These are phyloP conservation scores for Philereme transversata DNA, from an alignment of 2,888 invertebrate genomes.

Conservation along the genomic window DNA sequence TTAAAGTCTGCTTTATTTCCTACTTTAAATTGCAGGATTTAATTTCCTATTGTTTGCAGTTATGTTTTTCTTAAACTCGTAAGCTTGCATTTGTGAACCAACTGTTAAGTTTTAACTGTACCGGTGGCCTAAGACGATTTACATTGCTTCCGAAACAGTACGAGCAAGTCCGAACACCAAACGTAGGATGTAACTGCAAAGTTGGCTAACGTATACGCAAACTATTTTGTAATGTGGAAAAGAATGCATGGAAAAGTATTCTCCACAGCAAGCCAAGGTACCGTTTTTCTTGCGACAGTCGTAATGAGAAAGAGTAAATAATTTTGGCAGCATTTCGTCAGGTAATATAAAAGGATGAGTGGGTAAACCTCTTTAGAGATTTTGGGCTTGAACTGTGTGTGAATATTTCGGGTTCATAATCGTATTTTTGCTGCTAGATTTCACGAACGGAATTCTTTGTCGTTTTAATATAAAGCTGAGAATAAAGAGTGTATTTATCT, in stretches of 20 bases:
- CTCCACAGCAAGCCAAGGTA: slow-evolving; percentile 31
- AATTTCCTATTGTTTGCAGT: neutral
- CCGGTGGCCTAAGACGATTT: slow-evolving; percentile 70
- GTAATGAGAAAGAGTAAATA: slow-evolving; percentile 41
- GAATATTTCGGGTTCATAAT: slow-evolving; percentile 28
- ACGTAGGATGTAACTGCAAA: slow-evolving; percentile 53
- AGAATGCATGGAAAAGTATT: slow-evolving; percentile 45
- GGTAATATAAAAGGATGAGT: slow-evolving; percentile 36
- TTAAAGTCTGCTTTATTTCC: too few relatives aligned
- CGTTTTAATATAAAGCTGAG: slow-evolving; percentile 1
- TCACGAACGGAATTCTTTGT: slow-evolving; percentile 1
- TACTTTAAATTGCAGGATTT: too few relatives aligned
- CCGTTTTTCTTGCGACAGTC: slow-evolving; percentile 38
- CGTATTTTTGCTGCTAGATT: slow-evolving; percentile 23
- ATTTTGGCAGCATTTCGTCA: slow-evolving; percentile 39
- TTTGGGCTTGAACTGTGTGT: slow-evolving; percentile 30
- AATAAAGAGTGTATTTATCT: neutral
- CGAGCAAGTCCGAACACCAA: slow-evolving; percentile 59
- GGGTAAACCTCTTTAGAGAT: slow-evolving; percentile 34
- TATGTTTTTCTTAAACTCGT: neutral
- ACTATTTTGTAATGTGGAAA: slow-evolving; percentile 58
- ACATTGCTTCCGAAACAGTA: slow-evolving; percentile 79
- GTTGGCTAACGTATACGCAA: slow-evolving; percentile 46
- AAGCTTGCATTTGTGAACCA: slow-evolving; percentile 3
- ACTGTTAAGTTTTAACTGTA: slow-evolving; percentile 14